Percentiles rank a stretch among this genome's conserved stretches.
Evolutionary conservation across 2,113 vertebrate species (phyloP).

Genomic region (Cyprichromis sp.): DNA sequence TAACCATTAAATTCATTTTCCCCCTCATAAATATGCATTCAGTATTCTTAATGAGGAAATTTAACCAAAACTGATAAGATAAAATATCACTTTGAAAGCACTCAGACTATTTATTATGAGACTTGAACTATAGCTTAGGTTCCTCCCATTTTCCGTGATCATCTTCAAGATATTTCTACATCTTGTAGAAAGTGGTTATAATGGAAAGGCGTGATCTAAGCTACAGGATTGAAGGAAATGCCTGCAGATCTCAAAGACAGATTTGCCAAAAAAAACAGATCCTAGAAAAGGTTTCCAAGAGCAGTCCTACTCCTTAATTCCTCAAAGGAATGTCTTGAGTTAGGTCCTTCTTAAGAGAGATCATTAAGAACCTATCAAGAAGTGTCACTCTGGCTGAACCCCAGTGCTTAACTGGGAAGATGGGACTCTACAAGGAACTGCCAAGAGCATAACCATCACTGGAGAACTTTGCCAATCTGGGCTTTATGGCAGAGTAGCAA

Average conservation of each 20-base stretch:
- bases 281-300: not conserved
- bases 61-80: not conserved
- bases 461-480: not conserved
- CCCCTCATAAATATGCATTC: not conserved
- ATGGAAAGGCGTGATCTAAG: not conserved
- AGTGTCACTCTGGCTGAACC: not conserved
- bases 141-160: not conserved
- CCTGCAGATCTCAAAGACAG: not conserved
- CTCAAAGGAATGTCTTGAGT: not conserved
- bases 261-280: not conserved
- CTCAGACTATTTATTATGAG: not conserved
- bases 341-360: not conserved
- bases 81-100: not conserved
- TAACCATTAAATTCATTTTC: not conserved
- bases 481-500: not conserved
- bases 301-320: not conserved
- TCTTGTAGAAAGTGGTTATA: not conserved
- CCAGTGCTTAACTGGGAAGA: not conserved
- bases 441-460: not conserved
- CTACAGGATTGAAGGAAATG: not conserved
- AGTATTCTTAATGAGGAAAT: not conserved
- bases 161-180: not conserved
- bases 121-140: not conserved
- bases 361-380: not conserved
- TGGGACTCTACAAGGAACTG: not conserved